Conservation (phyloP, 2,888 invertebrate species). For the Xanthia togata region DNA sequence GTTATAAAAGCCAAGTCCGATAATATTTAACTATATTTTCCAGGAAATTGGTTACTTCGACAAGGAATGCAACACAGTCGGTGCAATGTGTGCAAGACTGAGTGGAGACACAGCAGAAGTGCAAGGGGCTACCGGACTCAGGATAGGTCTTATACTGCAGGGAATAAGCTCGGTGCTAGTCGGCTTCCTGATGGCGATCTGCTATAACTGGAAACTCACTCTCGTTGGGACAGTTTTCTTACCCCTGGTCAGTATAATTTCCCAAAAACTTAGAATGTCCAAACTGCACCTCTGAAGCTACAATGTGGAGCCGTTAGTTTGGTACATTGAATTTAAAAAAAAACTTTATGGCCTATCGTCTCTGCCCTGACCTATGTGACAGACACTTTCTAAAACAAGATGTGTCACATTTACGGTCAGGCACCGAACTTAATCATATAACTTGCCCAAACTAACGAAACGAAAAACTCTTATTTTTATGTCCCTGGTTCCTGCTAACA, state of each 20-base stretch:
- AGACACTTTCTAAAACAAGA: background rate
- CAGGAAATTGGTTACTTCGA: conserved; percentile 92
- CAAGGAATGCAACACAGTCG: conserved; percentile 90
- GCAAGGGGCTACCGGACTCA: conserved; percentile 91
- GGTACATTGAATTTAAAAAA: background rate
- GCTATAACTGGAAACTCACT: conserved; percentile 91
- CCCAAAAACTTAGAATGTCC: background rate
- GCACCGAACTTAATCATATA: background rate
- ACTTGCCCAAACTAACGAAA: background rate
- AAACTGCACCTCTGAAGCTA: too few species aligned
- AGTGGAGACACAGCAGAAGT: conserved; percentile 92
- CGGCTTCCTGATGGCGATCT: conserved; percentile 90
- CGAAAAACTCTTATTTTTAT: background rate
- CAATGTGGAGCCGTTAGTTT: background rate
- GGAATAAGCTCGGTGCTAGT: conserved; percentile 91
- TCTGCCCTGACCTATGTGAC: too few species aligned
- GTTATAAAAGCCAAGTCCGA: background rate
- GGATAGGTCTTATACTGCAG: conserved; percentile 91
- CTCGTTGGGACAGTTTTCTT: conserved; percentile 91
- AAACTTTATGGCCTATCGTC: too few species aligned
- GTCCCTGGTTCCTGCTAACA: background rate
- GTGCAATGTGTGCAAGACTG: conserved; percentile 91
- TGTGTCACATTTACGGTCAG: background rate
- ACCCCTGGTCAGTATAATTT: conserved; percentile 87
- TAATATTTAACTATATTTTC: conserved; percentile 24